Conservation (phyloP, 2,113 vertebrate species). For the Tetrax tetrax region DNA sequence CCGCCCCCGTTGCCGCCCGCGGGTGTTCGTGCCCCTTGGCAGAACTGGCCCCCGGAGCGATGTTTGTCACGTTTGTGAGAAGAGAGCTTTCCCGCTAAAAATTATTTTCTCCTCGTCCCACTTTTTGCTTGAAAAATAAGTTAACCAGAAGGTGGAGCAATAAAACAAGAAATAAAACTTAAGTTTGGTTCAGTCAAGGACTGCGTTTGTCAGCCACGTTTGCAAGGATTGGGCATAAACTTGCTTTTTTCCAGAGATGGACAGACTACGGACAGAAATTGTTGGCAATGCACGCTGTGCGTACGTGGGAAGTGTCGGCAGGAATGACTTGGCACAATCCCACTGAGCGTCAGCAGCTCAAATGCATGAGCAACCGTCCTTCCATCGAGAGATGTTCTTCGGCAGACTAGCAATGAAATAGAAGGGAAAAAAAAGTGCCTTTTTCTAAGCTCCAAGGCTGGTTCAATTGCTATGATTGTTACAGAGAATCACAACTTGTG, state of each 20-base stretch:
- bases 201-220: accelerated
- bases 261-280: accelerated
- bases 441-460: background rate
- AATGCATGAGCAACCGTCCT: accelerated
- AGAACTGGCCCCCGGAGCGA: accelerated
- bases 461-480: accelerated
- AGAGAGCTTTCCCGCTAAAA: background rate
- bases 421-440: accelerated
- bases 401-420: accelerated
- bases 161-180: background rate
- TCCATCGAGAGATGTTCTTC: accelerated
- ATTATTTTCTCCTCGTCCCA: accelerated
- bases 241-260: accelerated
- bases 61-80: background rate
- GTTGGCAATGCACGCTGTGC: accelerated
- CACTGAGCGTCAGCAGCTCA: accelerated
- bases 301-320: accelerated
- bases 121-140: no score
- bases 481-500: background rate
- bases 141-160: conserved; percentile 60
- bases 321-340: accelerated
- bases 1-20: background rate
- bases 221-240: no score
- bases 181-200: accelerated
- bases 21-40: accelerated